phyloP scores from a whole-genome alignment of 2,113 vertebrate species.

The Proterorhinus semilunaris region DNA sequence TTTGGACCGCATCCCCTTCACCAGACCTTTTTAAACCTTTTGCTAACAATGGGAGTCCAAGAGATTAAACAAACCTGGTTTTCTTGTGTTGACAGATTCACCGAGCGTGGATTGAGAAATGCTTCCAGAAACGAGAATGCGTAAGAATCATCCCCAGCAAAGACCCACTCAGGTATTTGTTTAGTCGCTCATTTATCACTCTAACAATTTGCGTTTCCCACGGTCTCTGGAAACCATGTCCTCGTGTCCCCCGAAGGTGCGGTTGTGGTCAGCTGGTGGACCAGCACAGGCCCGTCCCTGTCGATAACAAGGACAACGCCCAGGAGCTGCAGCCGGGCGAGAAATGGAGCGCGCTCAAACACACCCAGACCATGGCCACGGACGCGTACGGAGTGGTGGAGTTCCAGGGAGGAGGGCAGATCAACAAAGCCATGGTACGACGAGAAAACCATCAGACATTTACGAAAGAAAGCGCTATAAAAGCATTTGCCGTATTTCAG shows the following conservation, averaged over 20 bases:
- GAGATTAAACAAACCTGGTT: neutral
- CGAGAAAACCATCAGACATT: too few species aligned
- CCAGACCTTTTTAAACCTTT: too few species aligned
- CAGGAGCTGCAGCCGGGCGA: slow-evolving; percentile 75
- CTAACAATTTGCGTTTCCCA: neutral
- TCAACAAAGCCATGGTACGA: slow-evolving; percentile 91
- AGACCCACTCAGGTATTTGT: slow-evolving; percentile 84
- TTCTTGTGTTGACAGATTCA: slow-evolving; percentile 76
- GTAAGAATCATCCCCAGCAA: slow-evolving; percentile 84
- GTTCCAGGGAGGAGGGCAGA: slow-evolving; percentile 91
- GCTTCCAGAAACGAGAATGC: slow-evolving; percentile 93
- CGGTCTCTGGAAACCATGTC: too few species aligned
- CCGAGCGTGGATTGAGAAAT: slow-evolving; percentile 93
- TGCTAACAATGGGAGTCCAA: too few species aligned
- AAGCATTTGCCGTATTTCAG: too few species aligned
- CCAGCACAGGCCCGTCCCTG: slow-evolving; percentile 78
- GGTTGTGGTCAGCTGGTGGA: slow-evolving; percentile 86
- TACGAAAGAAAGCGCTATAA: too few species aligned
- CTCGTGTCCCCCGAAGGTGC: slow-evolving; percentile 75
- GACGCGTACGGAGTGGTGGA: slow-evolving; percentile 91
- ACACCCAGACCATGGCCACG: slow-evolving; percentile 85
- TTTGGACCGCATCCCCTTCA: too few species aligned
- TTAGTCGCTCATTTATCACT: neutral
- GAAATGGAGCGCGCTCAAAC: slow-evolving; percentile 84
- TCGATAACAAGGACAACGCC: slow-evolving; percentile 75